Evolutionary conservation across 92 coral and sea anemone genomes (phyloP), one percentile per base, ranked within the genome.

Genomic region (Palythoa grandiflora): DNA sequence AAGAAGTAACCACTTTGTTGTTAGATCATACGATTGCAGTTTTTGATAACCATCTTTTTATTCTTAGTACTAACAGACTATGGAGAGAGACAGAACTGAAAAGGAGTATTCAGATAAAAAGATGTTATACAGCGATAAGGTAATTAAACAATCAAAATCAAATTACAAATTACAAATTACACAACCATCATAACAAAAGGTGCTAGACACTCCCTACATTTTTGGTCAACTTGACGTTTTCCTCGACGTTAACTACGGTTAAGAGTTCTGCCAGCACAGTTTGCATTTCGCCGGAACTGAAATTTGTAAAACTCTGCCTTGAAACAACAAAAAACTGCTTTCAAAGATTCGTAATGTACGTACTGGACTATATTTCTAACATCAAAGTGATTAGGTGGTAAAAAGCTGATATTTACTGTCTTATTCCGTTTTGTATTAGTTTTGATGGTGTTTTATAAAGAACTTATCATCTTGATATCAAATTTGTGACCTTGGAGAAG

Each of bases 31-130:
- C 3, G 50, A 14, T 12, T 60, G 6, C 7, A 35, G 71, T 80
- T 80, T 90, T 21, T 51, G 65, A 86, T 86, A 51, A 72, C 61
- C 68, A 73, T 89, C 20, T 54, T 80, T 87, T 20, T 61, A 65
- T 54, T 80, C 80, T 20, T 61, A 65, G 44, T 84, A 75, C 28
- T 90, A 79, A 86, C 76, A 86, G 87, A 73, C 28, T 28, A 0
- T 71, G 51, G 85, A 85, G 52, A 40, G 63, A 86, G 83, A 80
- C 78, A 63, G 59, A 90, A 60, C 66, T 74, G 12, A 12, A 68
- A 57, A 68, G 35, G 72, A 19, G 19, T 50, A 2, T 38, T 6
- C 16, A 71, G 37, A 71, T 71, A 28, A 44, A 79, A 59, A 79
- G 84, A 60, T 79, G 72, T 73, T 37, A 40, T 16, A 79, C 38